These are phyloP conservation scores for Blennius ocellaris DNA, from an alignment of 2,113 vertebrate species.

Conservation along the genomic window DNA sequence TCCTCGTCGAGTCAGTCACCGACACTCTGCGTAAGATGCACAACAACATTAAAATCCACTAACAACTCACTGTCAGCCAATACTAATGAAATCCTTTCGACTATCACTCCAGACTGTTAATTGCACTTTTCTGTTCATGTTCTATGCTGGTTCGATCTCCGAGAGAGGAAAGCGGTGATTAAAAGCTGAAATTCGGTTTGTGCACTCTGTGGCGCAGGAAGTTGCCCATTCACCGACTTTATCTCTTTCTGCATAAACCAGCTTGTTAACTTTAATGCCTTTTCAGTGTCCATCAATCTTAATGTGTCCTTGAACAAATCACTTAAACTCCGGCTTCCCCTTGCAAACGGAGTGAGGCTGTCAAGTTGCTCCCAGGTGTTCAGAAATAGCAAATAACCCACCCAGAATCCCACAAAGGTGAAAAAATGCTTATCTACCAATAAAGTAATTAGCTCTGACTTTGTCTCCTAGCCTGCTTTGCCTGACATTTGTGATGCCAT, in stretches of 20 bases:
- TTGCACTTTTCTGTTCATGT: no score
- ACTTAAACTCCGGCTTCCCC: neutral
- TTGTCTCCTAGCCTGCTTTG: conserved; percentile 45
- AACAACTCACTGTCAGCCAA: neutral
- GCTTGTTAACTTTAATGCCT: neutral
- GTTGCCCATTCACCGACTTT: neutral
- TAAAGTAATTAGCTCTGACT: conserved; percentile 56
- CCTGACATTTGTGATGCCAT: conserved; percentile 31
- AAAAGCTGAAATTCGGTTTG: neutral
- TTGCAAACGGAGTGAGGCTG: neutral
- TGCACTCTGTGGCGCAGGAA: neutral
- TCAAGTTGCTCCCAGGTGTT: conserved; percentile 10
- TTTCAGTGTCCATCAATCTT: neutral
- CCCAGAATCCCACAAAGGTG: conserved; percentile 48
- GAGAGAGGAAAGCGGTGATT: neutral
- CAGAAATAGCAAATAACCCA: conserved; percentile 1
- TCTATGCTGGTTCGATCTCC: neutral
- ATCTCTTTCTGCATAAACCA: neutral
- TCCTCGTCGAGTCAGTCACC: no score
- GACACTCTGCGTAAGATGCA: neutral
- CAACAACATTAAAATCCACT: neutral
- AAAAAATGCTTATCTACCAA: conserved; percentile 57
- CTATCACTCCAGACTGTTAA: no score
- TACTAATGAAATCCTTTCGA: no score
- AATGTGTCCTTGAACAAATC: neutral